Conservation (phyloP, 2,113 vertebrate species). For the Lamprologus lemairii region DNA sequence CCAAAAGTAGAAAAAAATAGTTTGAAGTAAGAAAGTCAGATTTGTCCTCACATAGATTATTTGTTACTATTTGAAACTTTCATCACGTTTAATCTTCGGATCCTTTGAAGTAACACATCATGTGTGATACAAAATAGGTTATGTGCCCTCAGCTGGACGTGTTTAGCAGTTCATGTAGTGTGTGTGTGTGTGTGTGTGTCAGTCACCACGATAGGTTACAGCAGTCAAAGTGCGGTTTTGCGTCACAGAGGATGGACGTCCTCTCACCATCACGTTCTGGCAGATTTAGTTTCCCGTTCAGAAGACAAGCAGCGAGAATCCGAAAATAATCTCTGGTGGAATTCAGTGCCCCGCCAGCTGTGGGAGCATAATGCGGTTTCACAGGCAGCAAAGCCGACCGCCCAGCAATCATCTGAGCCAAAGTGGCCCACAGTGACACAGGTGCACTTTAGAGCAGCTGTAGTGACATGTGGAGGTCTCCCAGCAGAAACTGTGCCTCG, state of each 20-base stretch:
- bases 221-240: background rate
- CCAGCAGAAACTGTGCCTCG: too few relatives aligned
- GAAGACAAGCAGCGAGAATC: background rate
- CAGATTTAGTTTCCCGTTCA: background rate
- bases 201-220: background rate
- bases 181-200: background rate
- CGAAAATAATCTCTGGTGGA: background rate
- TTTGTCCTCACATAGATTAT: accelerated
- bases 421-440: background rate
- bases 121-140: background rate
- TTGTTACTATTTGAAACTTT: background rate
- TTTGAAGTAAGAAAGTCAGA: background rate
- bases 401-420: background rate
- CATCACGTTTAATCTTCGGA: background rate
- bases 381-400: background rate
- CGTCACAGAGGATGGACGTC: background rate
- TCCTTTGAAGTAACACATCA: background rate
- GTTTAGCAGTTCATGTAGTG: background rate
- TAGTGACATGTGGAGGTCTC: background rate
- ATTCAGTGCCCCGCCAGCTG: constrained; percentile 1
- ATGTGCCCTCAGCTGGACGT: background rate
- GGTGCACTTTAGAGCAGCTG: background rate
- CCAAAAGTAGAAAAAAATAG: background rate
- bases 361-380: background rate
- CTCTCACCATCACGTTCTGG: background rate